Percentiles rank a stretch among this genome's conserved stretches.
Conservation (phyloP, 2,888 invertebrate species). For the Perizoma affinitatum region DNA sequence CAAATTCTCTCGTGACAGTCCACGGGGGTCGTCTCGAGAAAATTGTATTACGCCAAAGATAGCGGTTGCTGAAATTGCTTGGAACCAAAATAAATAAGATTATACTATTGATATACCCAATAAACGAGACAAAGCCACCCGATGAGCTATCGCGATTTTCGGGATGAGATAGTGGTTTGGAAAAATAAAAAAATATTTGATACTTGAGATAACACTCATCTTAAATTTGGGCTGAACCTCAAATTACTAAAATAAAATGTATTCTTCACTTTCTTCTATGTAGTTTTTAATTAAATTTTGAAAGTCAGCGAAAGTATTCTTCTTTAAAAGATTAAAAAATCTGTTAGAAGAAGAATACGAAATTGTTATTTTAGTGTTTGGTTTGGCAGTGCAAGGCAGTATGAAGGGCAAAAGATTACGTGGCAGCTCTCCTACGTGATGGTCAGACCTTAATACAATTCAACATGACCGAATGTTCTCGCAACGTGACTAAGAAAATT, state of each 20-base stretch:
- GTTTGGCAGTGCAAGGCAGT: no score
- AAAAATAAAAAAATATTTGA: constrained; percentile 5
- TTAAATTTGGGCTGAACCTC: constrained; percentile 1
- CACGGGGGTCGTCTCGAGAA: constrained; percentile 51
- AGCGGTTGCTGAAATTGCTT: constrained; percentile 61
- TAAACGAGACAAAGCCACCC: constrained; percentile 50
- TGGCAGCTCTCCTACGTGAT: no score
- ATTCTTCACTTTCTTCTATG: background rate
- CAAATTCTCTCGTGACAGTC: constrained; percentile 52
- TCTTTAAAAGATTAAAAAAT: no score
- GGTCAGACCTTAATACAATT: no score
- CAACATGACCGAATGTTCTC: no score
- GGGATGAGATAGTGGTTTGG: background rate
- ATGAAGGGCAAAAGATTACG: no score
- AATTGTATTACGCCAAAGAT: constrained; percentile 64
- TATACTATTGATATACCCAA: constrained; percentile 54
- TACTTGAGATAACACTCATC: constrained; percentile 8
- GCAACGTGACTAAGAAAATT: no score
- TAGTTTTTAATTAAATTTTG: no score
- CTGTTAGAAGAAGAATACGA: no score
- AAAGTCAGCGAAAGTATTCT: no score
- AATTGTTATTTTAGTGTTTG: no score
- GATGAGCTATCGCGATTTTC: constrained; percentile 32
- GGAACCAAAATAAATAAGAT: constrained; percentile 60
- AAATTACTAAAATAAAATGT: background rate